Evolutionary conservation across 2,888 invertebrate genomes (phyloP).

Genomic region (Leptarthrus brevirostris): DNA sequence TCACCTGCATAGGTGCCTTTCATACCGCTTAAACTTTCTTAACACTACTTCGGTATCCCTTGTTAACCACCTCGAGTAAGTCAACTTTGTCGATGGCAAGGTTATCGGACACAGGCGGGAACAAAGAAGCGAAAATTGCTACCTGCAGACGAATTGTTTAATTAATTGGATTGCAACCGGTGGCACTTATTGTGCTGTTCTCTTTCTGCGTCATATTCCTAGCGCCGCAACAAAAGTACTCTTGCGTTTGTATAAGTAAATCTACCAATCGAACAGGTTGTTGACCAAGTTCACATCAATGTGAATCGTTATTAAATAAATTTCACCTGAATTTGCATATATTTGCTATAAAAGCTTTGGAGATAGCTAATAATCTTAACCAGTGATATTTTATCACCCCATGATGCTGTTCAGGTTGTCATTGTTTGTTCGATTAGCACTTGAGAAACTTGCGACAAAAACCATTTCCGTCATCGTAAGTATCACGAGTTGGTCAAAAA

Average conservation of each 20-base stretch:
- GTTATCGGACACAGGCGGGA: not conserved
- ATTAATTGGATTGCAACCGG: conserved; percentile 5
- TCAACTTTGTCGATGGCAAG: not conserved
- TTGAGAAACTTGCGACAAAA: not conserved
- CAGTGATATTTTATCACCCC: not conserved
- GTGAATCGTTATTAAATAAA: not conserved
- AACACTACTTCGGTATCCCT: not conserved
- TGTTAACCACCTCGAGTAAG: not conserved
- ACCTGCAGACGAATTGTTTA: not conserved
- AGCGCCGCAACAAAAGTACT: no score
- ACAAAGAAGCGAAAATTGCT: not conserved
- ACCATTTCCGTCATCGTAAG: not conserved
- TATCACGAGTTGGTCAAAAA: not conserved
- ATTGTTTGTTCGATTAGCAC: not conserved
- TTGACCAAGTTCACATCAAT: not conserved
- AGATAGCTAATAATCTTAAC: not conserved
- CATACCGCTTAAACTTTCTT: not conserved
- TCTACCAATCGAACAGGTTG: not conserved
- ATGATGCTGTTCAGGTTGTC: not conserved
- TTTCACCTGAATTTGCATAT: not conserved
- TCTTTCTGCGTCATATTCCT: no score
- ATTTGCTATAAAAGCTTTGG: not conserved
- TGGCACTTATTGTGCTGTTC: not conserved
- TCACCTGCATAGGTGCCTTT: not conserved
- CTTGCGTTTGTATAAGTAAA: no score